A percentile compares a stretch with the other conserved stretches of the same genome.
These are phyloP conservation scores for Enteromius radiatus DNA, from an alignment of 2,797 vertebrate genomes.

Conservation along the genomic window DNA sequence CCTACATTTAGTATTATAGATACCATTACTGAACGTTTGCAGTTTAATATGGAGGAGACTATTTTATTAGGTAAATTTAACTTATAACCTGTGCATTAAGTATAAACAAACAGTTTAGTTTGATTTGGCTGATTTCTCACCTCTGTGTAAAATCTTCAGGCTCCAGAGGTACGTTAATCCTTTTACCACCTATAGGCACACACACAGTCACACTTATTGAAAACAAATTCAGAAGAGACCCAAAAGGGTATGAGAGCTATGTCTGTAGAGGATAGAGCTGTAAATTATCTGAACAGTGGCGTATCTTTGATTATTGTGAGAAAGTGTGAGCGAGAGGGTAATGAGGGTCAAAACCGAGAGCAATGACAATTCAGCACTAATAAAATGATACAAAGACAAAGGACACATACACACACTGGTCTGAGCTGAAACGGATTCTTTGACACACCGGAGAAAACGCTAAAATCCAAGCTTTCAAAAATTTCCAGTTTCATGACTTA, in stretches of 20 bases:
- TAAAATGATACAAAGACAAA: slow-evolving; percentile 23
- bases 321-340: slow-evolving; percentile 73
- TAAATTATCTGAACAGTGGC: slow-evolving; percentile 91
- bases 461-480: not conserved
- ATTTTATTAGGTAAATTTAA: not conserved
- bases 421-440: not conserved
- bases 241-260: slow-evolving; percentile 57
- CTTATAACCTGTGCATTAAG: not conserved
- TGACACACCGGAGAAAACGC: not conserved
- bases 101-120: not conserved
- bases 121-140: slow-evolving; percentile 84
- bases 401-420: not conserved
- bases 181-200: slow-evolving; percentile 88
- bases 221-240: not conserved
- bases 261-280: slow-evolving; percentile 78
- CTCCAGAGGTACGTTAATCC: slow-evolving; percentile 98
- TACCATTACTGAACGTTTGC: not conserved
- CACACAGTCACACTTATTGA: not conserved
- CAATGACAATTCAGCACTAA: slow-evolving; percentile 53
- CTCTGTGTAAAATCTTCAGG: slow-evolving; percentile 98
- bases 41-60: not conserved
- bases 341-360: slow-evolving; percentile 83
- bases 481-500: slow-evolving; percentile 71
- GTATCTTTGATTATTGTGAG: slow-evolving; percentile 85
- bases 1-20: not conserved